Percentiles rank a stretch among this genome's conserved stretches.
Conservation (phyloP, 2,888 invertebrate species). For the Chloroclystis v-ata region DNA sequence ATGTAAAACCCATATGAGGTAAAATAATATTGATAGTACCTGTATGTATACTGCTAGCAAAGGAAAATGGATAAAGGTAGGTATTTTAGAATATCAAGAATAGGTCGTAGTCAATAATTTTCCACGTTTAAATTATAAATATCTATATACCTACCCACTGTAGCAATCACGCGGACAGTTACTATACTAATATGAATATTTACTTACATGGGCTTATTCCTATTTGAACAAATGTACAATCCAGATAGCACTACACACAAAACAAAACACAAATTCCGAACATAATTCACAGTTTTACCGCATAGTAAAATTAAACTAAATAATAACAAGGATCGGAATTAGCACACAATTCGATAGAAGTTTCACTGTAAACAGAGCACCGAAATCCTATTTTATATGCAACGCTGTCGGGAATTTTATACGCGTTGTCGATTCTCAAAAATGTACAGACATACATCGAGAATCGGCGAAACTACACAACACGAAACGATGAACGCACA, state of each 20-base stretch:
- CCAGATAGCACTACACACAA: conserved; percentile 53
- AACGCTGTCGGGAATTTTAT: conserved; percentile 55
- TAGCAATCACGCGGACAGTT: no score
- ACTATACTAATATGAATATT: conserved; percentile 53
- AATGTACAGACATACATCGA: conserved; percentile 57
- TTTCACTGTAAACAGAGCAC: conserved; percentile 46
- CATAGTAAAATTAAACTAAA: conserved; percentile 43
- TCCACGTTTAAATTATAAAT: no score
- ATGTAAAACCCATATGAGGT: no score
- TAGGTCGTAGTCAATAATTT: no score
- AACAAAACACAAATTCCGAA: conserved; percentile 63
- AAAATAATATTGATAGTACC: no score
- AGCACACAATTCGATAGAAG: conserved; percentile 42
- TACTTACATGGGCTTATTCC: conserved; percentile 69
- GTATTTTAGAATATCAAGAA: no score
- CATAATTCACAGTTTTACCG: conserved; percentile 54
- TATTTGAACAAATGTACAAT: conserved; percentile 61
- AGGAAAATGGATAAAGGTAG: no score
- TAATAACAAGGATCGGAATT: conserved; percentile 29
- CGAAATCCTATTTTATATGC: conserved; percentile 38
- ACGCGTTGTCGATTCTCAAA: conserved; percentile 52
- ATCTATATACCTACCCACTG: no score
- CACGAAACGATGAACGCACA: conserved; percentile 19
- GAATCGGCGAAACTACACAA: conserved; percentile 56
- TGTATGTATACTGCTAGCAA: no score